Evolutionary conservation across 2,797 vertebrate species (phyloP).

Genomic region (Epinephelus malabaricus): DNA sequence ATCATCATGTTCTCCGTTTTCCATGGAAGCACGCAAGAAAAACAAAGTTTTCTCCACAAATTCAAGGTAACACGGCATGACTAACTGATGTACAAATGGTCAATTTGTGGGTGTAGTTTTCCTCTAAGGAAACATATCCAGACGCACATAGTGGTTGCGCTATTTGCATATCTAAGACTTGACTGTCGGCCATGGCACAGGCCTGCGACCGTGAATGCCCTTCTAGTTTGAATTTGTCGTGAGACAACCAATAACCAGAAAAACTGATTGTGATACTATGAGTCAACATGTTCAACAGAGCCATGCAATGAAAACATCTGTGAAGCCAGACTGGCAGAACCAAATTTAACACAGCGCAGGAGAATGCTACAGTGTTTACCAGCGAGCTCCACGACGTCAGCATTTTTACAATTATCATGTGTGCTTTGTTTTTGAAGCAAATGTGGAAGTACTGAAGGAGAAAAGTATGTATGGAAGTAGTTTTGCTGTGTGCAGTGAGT

Average conservation of each 20-base stretch:
- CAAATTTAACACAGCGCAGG: slow-evolving; percentile 18
- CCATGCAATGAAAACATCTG: slow-evolving; percentile 46
- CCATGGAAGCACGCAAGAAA: no score
- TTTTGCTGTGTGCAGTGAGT: slow-evolving; percentile 23
- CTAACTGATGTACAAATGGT: no score
- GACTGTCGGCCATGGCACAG: no score
- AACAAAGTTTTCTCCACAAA: no score
- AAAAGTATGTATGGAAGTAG: slow-evolving; percentile 24
- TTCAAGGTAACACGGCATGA: no score
- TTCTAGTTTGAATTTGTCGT: slow-evolving; percentile 21
- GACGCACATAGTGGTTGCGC: no score
- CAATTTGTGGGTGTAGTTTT: no score
- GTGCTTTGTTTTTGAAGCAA: slow-evolving; percentile 32
- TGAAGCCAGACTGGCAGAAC: slow-evolving; percentile 19
- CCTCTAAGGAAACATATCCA: no score
- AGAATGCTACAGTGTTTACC: background rate
- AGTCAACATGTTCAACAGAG: slow-evolving; percentile 40
- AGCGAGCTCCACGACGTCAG: slow-evolving; percentile 5
- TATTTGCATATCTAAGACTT: no score
- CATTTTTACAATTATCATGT: slow-evolving; percentile 25
- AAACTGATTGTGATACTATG: slow-evolving; percentile 24
- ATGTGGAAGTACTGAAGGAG: slow-evolving; percentile 32
- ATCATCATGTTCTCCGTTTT: no score
- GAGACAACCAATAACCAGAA: slow-evolving; percentile 30
- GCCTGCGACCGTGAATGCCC: no score